These are phyloP conservation scores for Uria lomvia DNA, from an alignment of 2,113 vertebrate species.

Conservation along the genomic window DNA sequence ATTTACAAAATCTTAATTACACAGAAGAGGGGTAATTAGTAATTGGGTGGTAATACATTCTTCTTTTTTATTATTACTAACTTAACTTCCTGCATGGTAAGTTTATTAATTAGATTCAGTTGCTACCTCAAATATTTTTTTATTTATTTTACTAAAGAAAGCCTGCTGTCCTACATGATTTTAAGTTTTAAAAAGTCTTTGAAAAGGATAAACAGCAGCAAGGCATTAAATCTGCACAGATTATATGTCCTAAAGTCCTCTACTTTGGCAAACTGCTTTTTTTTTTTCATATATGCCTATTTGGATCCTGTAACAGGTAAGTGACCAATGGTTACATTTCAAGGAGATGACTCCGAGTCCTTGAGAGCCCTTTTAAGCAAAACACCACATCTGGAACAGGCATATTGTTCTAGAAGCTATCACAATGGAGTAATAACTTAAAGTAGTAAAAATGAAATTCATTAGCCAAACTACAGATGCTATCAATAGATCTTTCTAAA, in stretches of 20 bases:
- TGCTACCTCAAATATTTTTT: not conserved
- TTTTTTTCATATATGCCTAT: not conserved
- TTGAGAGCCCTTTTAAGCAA: not conserved
- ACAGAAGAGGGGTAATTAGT: not conserved
- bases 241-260: not conserved
- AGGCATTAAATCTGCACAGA: not conserved
- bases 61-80: not conserved
- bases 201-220: not conserved
- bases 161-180: not conserved
- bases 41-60: not conserved
- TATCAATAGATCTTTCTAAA: not conserved
- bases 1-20: not conserved
- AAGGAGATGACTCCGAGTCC: not conserved
- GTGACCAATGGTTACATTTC: not conserved
- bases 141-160: not conserved
- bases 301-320: not conserved
- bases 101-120: not conserved
- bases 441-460: not conserved
- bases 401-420: not conserved
- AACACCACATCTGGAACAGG: not conserved
- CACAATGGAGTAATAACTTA: not conserved
- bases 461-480: not conserved
- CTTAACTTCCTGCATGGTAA: not conserved
- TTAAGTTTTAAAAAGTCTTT: not conserved
- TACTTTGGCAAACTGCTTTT: not conserved